phyloP scores from a whole-genome alignment of 2,113 vertebrate species.

The Genyomyrus donnyi region DNA sequence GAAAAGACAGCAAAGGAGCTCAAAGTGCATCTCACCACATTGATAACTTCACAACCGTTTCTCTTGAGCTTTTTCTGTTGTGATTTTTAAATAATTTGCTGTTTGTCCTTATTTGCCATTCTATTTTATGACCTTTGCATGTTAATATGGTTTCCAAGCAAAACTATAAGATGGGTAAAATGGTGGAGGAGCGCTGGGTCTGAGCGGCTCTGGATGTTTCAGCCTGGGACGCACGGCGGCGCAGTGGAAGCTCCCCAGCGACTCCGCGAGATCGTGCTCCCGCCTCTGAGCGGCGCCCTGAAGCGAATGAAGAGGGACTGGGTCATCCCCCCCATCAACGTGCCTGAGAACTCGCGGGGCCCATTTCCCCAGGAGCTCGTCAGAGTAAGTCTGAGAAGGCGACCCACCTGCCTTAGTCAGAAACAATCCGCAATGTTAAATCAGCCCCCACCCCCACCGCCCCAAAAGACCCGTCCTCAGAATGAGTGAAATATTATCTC shows the following conservation, averaged over 20 bases:
- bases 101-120: background rate
- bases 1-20: background rate
- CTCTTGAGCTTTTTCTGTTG: background rate
- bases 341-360: constrained; percentile 91
- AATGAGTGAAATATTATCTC: background rate
- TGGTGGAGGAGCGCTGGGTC: background rate
- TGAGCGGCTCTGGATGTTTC: constrained; percentile 23
- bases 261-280: constrained; percentile 81
- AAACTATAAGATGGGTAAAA: background rate
- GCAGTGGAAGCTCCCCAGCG: constrained; percentile 19
- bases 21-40: background rate
- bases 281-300: constrained; percentile 67
- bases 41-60: background rate
- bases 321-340: constrained; percentile 97
- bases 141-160: background rate
- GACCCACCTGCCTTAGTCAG: constrained; percentile 2
- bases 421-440: background rate
- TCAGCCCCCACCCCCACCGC: background rate
- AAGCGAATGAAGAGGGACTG: constrained; percentile 94
- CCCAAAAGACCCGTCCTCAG: background rate
- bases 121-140: background rate
- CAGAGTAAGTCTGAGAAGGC: constrained; percentile 65
- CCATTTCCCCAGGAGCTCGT: constrained; percentile 95
- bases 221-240: constrained; percentile 40
- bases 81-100: background rate